These are phyloP conservation scores for Tauraco hartlaubi DNA, from an alignment of 2,797 vertebrate genomes.

Conservation along the genomic window DNA sequence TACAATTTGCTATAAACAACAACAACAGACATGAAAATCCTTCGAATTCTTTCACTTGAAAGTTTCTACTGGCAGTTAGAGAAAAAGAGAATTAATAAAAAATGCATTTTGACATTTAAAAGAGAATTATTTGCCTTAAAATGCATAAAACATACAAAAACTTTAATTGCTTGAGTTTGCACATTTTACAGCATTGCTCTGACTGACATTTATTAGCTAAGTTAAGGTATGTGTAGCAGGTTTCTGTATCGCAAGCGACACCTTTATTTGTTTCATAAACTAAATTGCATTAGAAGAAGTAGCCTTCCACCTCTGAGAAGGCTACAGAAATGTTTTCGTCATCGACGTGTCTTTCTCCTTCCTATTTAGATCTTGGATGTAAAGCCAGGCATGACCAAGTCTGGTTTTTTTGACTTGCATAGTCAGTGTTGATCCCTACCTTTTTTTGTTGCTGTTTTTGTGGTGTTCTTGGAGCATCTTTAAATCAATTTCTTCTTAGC, in stretches of 20 bases:
- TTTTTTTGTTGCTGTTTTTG: neutral
- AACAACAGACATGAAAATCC: neutral
- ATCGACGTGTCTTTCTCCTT: neutral
- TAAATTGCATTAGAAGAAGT: neutral
- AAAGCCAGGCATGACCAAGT: neutral
- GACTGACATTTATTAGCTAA: neutral
- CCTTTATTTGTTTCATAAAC: neutral
- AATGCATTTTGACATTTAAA: slow-evolving; percentile 53
- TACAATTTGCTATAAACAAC: neutral
- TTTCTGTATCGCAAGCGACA: neutral
- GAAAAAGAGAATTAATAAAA: slow-evolving; percentile 45
- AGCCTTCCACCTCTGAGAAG: neutral
- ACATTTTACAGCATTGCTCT: neutral
- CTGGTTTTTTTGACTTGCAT: neutral
- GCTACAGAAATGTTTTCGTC: neutral
- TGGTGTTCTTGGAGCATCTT: neutral
- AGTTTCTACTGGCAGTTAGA: neutral
- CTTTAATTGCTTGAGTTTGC: neutral
- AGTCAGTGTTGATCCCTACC: neutral
- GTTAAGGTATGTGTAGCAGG: neutral
- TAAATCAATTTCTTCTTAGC: neutral
- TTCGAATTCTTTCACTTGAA: slow-evolving; percentile 16
- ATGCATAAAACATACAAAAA: slow-evolving; percentile 26
- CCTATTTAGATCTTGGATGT: neutral
- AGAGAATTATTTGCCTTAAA: slow-evolving; percentile 49